Evolutionary conservation across 1,140 invertebrate genomes (phyloP), one percentile per base, ranked within the genome.

Genomic region (Drosophila parvula): DNA sequence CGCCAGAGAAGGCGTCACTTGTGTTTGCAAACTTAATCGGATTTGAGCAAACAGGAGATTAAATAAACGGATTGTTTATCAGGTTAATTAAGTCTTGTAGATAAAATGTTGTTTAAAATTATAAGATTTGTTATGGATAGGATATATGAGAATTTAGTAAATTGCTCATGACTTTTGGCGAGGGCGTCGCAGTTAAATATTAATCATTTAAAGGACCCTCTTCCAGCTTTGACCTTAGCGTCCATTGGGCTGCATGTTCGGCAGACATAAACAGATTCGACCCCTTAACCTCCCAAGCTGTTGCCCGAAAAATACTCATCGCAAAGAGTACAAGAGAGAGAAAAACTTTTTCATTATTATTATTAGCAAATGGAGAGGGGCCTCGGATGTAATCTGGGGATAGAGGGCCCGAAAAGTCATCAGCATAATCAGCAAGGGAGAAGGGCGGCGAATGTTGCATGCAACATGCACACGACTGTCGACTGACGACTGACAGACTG

Each of bases 261-360:
- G 12, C n/a, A 22, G 43, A 43, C 68, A 70, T 70, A 71, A 71
- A 70, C 68, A 58, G 58, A 58, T 16, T 28, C 64, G 50, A 65
- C 68, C 48, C 44, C 64, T 32, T 58, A 68, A 71, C 65, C 65
- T n/a, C n/a, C 65, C 65, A 50, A 48, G 43, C 69, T 38, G 40
- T 50, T 48, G 4, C 34, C 50, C 34, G 44, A 56, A 69, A 70
- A 71, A 38, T 28, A 18, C 36, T 45, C 28, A 27, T 47, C 38
- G 18, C 47, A 6, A 63, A 43, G 48, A 65, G 30, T 53, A 47
- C 32, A n/a, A n/a, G 30, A 53, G 55, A 40, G 43, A 34, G 51
- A 32, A 71, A 59, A 69, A 69, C 63, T 78, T 78, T 78, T 78
- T 78, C 74, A 77, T 78, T 78, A 78, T 78, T 78, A 78, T 78